phyloP scores from a whole-genome alignment of 2,888 invertebrate genomes.

The Gortyna flavago region DNA sequence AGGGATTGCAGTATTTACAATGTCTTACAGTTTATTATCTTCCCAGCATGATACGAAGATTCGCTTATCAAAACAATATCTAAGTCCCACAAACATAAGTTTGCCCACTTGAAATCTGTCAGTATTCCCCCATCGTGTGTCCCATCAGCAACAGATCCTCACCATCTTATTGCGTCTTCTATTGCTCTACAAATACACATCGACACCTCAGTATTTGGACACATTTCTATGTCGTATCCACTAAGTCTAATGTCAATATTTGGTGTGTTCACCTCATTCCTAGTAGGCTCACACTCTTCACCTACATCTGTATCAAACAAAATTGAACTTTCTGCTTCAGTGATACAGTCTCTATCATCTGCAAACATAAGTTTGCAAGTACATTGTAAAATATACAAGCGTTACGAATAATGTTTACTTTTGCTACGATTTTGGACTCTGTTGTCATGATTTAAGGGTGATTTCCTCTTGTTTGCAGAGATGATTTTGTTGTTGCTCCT shows the following conservation, averaged over 20 bases:
- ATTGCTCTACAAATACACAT: constrained; percentile 85
- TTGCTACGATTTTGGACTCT: constrained; percentile 71
- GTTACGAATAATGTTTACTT: constrained; percentile 75
- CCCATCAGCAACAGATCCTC: constrained; percentile 64
- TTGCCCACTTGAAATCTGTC: constrained; percentile 57
- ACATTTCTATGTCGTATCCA: constrained; percentile 85
- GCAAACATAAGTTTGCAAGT: constrained; percentile 53
- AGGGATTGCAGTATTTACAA: not conserved
- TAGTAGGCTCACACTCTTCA: constrained; percentile 67
- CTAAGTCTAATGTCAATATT: constrained; percentile 86
- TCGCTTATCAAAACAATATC: constrained; percentile 35
- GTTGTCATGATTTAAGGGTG: constrained; percentile 70
- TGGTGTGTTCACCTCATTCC: constrained; percentile 82
- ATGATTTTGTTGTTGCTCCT: constrained; percentile 66
- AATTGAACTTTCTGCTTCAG: constrained; percentile 37
- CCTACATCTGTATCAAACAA: constrained; percentile 29
- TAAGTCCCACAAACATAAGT: constrained; percentile 22
- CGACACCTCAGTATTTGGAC: constrained; percentile 84
- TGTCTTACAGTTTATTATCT: not conserved
- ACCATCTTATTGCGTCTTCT: constrained; percentile 79
- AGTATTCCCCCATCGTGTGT: constrained; percentile 55
- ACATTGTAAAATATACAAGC: constrained; percentile 69
- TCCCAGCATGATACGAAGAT: constrained; percentile 2
- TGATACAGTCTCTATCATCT: constrained; percentile 19
- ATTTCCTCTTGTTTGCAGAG: constrained; percentile 66